A percentile compares a stretch with the other conserved stretches of the same genome.
These are phyloP conservation scores for Pelodiscus sinensis DNA, from an alignment of 2,113 vertebrate genomes.

Conservation along the genomic window DNA sequence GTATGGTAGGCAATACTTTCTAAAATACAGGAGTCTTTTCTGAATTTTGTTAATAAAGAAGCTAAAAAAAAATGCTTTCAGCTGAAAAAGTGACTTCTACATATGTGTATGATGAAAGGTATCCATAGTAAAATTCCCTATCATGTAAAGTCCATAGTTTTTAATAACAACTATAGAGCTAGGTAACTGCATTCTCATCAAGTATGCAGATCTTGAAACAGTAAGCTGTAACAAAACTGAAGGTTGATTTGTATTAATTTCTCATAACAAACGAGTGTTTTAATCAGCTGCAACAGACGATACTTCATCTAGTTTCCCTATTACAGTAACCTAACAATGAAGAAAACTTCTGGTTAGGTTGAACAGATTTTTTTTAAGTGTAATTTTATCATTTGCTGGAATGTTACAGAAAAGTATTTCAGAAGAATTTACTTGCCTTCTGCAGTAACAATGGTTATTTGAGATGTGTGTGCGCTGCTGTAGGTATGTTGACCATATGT, in stretches of 20 bases:
- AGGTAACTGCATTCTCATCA: too few species aligned
- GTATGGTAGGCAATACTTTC: neutral
- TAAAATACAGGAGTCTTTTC: neutral
- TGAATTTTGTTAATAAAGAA: neutral
- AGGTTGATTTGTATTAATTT: neutral
- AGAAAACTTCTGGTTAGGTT: neutral
- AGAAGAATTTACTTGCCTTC: too few species aligned
- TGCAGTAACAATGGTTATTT: too few species aligned
- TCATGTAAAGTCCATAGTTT: neutral
- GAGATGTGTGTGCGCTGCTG: too few species aligned
- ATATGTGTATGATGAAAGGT: neutral
- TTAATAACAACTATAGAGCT: too few species aligned
- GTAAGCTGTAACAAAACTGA: too few species aligned
- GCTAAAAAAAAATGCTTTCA: neutral
- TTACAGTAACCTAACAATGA: neutral
- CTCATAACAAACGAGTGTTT: neutral
- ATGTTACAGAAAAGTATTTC: neutral
- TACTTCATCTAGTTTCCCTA: neutral
- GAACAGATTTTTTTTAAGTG: neutral
- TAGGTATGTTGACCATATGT: too few species aligned
- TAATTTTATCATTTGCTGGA: neutral
- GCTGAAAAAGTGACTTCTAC: neutral
- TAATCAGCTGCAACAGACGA: neutral
- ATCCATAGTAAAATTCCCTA: neutral
- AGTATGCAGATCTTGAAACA: too few species aligned